Evolutionary conservation across 2,113 vertebrate genomes (phyloP).

Genomic region (Calidris pygmaea): DNA sequence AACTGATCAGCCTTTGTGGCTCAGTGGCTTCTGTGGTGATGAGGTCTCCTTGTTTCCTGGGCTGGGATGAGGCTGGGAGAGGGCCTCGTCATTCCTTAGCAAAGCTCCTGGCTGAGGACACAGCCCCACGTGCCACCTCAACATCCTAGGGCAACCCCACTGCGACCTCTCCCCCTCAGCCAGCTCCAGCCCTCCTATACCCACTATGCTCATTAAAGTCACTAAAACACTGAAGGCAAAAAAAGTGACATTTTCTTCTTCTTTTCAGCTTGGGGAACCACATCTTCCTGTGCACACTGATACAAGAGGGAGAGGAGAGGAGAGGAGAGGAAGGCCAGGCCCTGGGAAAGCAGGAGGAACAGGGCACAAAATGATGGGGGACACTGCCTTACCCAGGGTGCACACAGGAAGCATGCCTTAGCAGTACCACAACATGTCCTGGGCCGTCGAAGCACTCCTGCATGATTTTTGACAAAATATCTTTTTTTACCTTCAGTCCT

Average conservation of each 20-base stretch:
- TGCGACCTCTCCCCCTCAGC: neutral
- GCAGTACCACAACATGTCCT: neutral
- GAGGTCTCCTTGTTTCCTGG: neutral
- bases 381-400: neutral
- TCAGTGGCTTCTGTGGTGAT: neutral
- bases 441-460: rapidly evolving
- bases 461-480: neutral
- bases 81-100: rapidly evolving
- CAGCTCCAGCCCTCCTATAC: neutral
- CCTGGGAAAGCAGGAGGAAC: neutral
- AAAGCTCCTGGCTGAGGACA: neutral
- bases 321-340: neutral
- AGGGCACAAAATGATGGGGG: rapidly evolving
- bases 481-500: neutral
- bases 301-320: neutral
- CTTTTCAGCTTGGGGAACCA: neutral
- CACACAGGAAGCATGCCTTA: rapidly evolving
- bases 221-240: neutral
- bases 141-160: neutral
- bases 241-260: neutral
- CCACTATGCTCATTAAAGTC: neutral
- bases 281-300: neutral
- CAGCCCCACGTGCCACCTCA: rapidly evolving
- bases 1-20: neutral
- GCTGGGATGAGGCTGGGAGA: neutral